Evolutionary conservation across 2,113 vertebrate species (phyloP), one percentile per base, ranked within the genome.

Genomic region (Donacobius atricapilla): DNA sequence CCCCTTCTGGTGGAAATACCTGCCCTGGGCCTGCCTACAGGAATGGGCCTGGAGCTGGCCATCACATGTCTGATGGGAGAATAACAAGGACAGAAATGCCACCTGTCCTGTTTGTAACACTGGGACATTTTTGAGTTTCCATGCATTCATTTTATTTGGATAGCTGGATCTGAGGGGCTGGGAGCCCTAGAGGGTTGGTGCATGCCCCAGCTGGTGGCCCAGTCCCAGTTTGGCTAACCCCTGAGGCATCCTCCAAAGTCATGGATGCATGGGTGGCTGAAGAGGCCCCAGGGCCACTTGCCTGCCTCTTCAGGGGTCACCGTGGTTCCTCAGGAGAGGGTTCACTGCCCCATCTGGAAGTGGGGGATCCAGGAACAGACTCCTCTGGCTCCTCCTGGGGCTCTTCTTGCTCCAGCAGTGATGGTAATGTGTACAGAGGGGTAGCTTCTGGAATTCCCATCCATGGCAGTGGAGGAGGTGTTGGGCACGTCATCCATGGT

Each of bases 1-100:
- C 1, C 2, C 11, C 6, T 1, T 0, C 2, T 4, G 4, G 21
- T 68, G 31, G 15, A 73, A 60, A 48, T 22, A 45, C 9, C 47
- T 69, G 15, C 8, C 24, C 5, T 37, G 16, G 9, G 5, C 7
- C 31, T 19, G 9, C 18, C 25, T 61, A 12, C 15, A 61, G 35
- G 30, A 58, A 54, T 31, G 30, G 25, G 11, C 20, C 17, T 48
- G 20, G 21, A 58, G 11, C 2, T 33, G 48, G 15, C 39, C 24
- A 44, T 21, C 17, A 31, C 9, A 66, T 37, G 6, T 33, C 7
- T 22, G 57, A 22, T 3, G 4, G 12, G 10, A 23, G 3, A 61
- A 17, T 5, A 77, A 40, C 9, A 40, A 18, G 19, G 13, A 37
- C 1, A 48, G 45, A 31, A 40, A 37, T 0, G 1, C 24, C 24